Evolutionary conservation across 1,140 invertebrate species (phyloP).

Genomic region (Euwallacea fornicatus): DNA sequence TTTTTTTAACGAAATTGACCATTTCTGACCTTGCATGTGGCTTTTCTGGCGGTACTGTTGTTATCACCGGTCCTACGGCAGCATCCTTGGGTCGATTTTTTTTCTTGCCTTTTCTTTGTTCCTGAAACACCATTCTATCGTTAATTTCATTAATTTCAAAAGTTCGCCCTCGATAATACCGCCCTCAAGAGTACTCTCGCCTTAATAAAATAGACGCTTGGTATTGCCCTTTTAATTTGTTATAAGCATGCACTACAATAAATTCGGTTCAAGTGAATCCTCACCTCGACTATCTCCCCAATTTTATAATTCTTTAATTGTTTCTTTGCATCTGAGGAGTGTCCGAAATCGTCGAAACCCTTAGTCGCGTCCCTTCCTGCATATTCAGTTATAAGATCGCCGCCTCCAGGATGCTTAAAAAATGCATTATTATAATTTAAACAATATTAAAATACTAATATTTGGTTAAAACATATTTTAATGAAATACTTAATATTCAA

Average conservation of each 20-base stretch:
- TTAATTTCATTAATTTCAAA: slow-evolving; percentile 26
- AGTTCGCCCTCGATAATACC: neutral
- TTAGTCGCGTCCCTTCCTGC: slow-evolving; percentile 66
- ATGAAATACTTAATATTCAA: slow-evolving; percentile 1
- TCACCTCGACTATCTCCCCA: slow-evolving; percentile 62
- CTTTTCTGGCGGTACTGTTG: slow-evolving; percentile 14
- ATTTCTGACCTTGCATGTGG: slow-evolving; percentile 23
- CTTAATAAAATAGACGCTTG: neutral
- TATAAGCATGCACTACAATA: neutral
- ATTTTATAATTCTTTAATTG: slow-evolving; percentile 64
- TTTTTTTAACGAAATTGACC: neutral
- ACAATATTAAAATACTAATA: neutral
- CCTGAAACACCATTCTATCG: slow-evolving; percentile 12
- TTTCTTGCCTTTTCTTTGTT: slow-evolving; percentile 39
- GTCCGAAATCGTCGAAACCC: slow-evolving; percentile 66
- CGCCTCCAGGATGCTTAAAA: slow-evolving; percentile 66
- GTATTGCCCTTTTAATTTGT: neutral
- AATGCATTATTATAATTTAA: neutral
- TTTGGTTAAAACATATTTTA: neutral
- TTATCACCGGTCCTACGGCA: neutral
- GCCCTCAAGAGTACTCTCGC: neutral
- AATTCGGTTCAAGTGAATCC: neutral
- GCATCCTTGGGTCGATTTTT: slow-evolving; percentile 19
- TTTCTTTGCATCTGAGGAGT: slow-evolving; percentile 63
- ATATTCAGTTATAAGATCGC: slow-evolving; percentile 62